Evolutionary conservation across 2,797 vertebrate genomes (phyloP), one percentile per base, ranked within the genome.

Genomic region (Intellagama lesueurii): DNA sequence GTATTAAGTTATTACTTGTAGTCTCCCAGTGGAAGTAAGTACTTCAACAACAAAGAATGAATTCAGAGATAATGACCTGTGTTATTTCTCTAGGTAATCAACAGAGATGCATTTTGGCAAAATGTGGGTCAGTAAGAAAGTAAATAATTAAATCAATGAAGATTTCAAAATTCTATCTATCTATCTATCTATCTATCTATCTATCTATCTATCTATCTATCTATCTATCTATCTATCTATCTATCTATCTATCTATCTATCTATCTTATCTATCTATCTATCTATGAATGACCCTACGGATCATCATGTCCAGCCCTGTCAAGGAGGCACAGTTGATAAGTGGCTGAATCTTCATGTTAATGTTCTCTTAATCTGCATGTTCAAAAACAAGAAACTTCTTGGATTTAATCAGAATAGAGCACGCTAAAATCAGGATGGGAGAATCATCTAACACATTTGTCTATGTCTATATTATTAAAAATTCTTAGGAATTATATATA

Each of bases 81-180:
- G 68, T 56, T 87, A 81, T 72, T 87, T 87, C 78, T 80, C n/a
- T 87, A 79, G 66, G 83, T n/a, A 87, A 22, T 76, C 75, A 87
- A 35, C 26, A 32, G 60, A 72, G 69, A 52, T 72, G 30, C 30
- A 84, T 40, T 52, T 87, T 70, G 14, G 77, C 70, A 87, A 87
- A 81, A 72, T 56, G 49, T 87, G 78, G 78, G 68, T 81, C 77
- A 70, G 44, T 80, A 14, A 70, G 12, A 79, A 72, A 22, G 52
- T 68, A 70, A 80, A 47, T 87, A 49, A 87, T 44, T 79, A 70
- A 72, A 70, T 80, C 22, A 24, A 49, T 68, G 64, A 47, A 68
- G 30, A n/a, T 78, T 86, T 19, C 44, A 66, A 7, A 68, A 79
- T 24, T 68, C 75, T 87, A 52, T 16, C 19, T 24, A 26, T 9